Percentiles rank a stretch among this genome's conserved stretches.
Evolutionary conservation across 2,797 vertebrate species (phyloP).

Genomic region (Enteromius viviparus): DNA sequence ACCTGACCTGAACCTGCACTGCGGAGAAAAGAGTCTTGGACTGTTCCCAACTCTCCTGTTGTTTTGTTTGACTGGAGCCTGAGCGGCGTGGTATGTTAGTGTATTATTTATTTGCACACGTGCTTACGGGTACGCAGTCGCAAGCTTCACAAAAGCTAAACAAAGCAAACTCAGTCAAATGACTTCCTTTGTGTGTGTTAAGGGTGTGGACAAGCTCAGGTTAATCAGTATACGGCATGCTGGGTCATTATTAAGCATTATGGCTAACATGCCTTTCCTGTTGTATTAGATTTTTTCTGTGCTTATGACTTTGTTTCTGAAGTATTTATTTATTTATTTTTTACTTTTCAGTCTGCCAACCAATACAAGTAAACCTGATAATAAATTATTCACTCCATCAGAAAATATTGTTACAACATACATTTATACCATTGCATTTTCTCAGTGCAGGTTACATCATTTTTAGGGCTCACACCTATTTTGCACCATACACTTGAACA

Average conservation of each 20-base stretch:
- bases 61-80: constrained; percentile 31
- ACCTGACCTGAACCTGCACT: constrained; percentile 45
- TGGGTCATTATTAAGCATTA: not conserved
- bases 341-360: not conserved
- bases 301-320: not conserved
- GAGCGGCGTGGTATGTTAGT: constrained; percentile 1
- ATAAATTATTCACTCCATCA: not conserved
- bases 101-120: constrained; percentile 6
- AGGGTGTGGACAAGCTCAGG: constrained; percentile 13
- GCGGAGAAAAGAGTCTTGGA: constrained; percentile 29
- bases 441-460: not conserved
- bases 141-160: constrained; percentile 2
- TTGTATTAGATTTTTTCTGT: not conserved
- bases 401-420: not conserved
- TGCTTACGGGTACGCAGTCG: not conserved
- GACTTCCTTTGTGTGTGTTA: not conserved
- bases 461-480: not conserved
- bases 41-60: constrained; percentile 28
- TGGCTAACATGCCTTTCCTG: not conserved
- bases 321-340: not conserved
- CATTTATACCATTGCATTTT: not conserved
- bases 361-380: not conserved
- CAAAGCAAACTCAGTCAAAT: constrained; percentile 7
- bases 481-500: not conserved
- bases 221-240: not conserved